Evolutionary conservation across 2,797 vertebrate genomes (phyloP), one percentile per base, ranked within the genome.

Genomic region (Hydrolagus colliei): DNA sequence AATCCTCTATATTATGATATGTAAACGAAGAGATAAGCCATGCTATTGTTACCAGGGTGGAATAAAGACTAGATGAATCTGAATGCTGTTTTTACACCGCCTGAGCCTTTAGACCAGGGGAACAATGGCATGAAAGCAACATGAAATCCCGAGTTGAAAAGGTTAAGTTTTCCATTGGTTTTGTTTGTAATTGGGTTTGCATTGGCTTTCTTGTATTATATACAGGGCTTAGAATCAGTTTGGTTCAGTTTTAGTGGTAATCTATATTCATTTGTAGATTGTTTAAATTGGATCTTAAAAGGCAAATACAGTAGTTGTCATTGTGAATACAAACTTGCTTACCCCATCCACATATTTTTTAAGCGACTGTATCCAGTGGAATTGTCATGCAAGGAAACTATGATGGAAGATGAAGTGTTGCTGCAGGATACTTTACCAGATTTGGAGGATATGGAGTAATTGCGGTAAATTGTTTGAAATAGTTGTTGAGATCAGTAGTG

Each of bases 91-190:
- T 27, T 65, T 6, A 61, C 9, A 32, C 10, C 65, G 27, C 65
- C 1, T 71, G 10, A 71, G 12, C 63, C 35, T 52, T 84, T 1
- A 41, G 16, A n/a, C 18, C 8, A 67, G 41, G 68, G 52, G 41
- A 14, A 84, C n/a, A 71, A 84, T 52, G 11, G 14, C 12, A 16
- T 84, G 65, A 52, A 84, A 71, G 32, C 65, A n/a, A 18, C 20
- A 20, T 68, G 32, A 84, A 84, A 71, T 71, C 18, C 16, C 41
- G 63, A 14, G 14, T 82, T 67, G 79, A 35, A 67, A 82, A 82
- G 32, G 79, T 84, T 71, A 35, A 68, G 16, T 82, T 68, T 52
- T 52, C 10, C 7, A 10, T 16, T 9, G 1, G 9, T 41, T 84
- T 71, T 52, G 71, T 52, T 32, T 41, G 32, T 41, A 63, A 84